These are phyloP conservation scores for Ornithoptera alexandrae DNA, from an alignment of 2,888 invertebrate species.

Conservation along the genomic window DNA sequence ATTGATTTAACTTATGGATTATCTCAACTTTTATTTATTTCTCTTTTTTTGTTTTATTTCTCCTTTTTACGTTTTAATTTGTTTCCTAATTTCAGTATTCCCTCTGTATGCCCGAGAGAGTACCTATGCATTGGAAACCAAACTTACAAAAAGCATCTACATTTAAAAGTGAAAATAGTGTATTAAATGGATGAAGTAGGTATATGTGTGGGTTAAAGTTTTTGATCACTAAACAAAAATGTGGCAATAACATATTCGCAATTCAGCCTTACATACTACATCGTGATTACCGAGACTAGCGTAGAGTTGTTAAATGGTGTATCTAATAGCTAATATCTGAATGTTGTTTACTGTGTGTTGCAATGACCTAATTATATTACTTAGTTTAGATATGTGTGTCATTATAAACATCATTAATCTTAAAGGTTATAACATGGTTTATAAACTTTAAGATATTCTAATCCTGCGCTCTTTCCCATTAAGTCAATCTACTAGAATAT, in stretches of 20 bases:
- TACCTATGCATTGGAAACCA: slow-evolving; percentile 79
- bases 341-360: slow-evolving; percentile 78
- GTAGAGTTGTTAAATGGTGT: slow-evolving; percentile 76
- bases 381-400: slow-evolving; percentile 73
- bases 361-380: slow-evolving; percentile 54
- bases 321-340: slow-evolving; percentile 70
- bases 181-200: slow-evolving; percentile 79
- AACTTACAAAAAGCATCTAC: slow-evolving; percentile 79
- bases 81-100: slow-evolving; percentile 74
- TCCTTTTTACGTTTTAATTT: slow-evolving; percentile 55
- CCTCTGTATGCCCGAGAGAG: slow-evolving; percentile 80
- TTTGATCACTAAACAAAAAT: slow-evolving; percentile 48
- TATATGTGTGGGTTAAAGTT: slow-evolving; percentile 51
- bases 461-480: slow-evolving; percentile 37
- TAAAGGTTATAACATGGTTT: slow-evolving; percentile 53
- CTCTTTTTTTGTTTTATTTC: slow-evolving; percentile 39
- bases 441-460: slow-evolving; percentile 52
- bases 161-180: slow-evolving; percentile 80
- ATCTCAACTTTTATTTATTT: slow-evolving; percentile 27
- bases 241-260: slow-evolving; percentile 26
- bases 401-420: slow-evolving; percentile 51
- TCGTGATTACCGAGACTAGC: slow-evolving; percentile 58
- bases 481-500: slow-evolving; percentile 32
- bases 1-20: background rate
- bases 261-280: slow-evolving; percentile 42